Evolutionary conservation across 2,113 vertebrate genomes (phyloP), one percentile per base, ranked within the genome.

Genomic region (Thunnus maccoyii): DNA sequence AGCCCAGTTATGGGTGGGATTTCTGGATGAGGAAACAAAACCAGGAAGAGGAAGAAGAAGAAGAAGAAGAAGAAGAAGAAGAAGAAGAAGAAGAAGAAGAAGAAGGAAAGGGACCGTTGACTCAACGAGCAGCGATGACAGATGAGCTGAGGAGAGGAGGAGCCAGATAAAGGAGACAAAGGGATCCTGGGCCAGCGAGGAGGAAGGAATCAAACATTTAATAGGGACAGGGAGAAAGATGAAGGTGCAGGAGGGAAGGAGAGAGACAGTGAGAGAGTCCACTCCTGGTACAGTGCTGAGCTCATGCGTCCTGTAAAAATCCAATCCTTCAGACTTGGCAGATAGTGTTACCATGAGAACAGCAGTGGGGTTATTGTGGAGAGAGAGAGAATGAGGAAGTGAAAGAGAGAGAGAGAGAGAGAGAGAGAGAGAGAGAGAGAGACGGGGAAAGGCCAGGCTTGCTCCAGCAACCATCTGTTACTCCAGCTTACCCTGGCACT

Each of bases 381-480:
- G 76, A 82, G 68, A 78, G 95, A 78, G 81, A 4, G 12, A 48
- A 55, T 12, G 56, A 41, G 16, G 47, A 92, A 93, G 92, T 94
- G 94, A 91, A 93, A 94, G 93, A 93, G 92, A 93, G 94, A 91
- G 94, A 94, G 69, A 55, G 62, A 77, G 51, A 66, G 77, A 67
- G 44, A 55, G 36, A 36, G 61, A 70, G 54, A 72, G 47, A 63
- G 79, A 36, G 32, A 72, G 69, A 73, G 46, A 60, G 78, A 77
- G 82, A 77, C 1, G 48, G 60, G 73, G 72, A 85, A 76, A 90
- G 83, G 84, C 79, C 96, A 96, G 96, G 93, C 95, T 96, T 95
- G 96, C 96, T 97, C 96, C 95, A 97, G 95, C 96, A 96, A 96
- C 96, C 97, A 97, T 98, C 97, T 98, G 97, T 98, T 97, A 97